phyloP scores from a whole-genome alignment of 2,113 vertebrate species.

The Rynchops niger region DNA sequence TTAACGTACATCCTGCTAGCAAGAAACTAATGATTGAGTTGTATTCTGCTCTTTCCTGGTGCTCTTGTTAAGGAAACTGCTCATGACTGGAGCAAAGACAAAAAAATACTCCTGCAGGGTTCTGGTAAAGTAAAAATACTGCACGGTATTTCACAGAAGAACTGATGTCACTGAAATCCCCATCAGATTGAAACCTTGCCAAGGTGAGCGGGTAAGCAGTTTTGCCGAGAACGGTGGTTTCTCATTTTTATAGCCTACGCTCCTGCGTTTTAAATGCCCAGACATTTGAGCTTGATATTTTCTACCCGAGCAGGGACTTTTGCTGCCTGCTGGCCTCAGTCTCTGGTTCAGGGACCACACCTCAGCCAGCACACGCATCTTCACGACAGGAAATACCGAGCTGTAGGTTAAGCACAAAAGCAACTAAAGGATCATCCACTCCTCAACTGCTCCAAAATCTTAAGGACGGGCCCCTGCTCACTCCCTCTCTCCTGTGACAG shows the following conservation, averaged over 20 bases:
- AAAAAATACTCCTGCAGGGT: background rate
- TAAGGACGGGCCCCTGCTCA: background rate
- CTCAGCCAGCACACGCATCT: rapidly evolving
- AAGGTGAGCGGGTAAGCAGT: background rate
- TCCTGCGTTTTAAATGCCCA: background rate
- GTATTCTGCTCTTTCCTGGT: background rate
- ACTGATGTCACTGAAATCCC: background rate
- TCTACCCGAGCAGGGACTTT: background rate
- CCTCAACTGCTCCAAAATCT: background rate
- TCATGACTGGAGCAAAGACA: background rate
- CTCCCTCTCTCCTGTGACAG: no score
- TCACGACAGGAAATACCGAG: background rate
- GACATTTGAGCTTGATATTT: background rate
- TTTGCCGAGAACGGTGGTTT: background rate
- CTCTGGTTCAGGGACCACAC: background rate
- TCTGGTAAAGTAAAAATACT: background rate
- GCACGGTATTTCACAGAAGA: background rate
- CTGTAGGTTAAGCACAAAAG: background rate
- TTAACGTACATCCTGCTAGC: background rate
- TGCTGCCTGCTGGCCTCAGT: background rate
- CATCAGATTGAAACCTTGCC: background rate
- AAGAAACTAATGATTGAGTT: rapidly evolving
- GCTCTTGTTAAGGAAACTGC: background rate
- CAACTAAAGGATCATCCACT: background rate
- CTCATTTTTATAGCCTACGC: background rate